These are phyloP conservation scores for Spodoptera picta DNA, from an alignment of 2,888 invertebrate species.

Conservation along the genomic window DNA sequence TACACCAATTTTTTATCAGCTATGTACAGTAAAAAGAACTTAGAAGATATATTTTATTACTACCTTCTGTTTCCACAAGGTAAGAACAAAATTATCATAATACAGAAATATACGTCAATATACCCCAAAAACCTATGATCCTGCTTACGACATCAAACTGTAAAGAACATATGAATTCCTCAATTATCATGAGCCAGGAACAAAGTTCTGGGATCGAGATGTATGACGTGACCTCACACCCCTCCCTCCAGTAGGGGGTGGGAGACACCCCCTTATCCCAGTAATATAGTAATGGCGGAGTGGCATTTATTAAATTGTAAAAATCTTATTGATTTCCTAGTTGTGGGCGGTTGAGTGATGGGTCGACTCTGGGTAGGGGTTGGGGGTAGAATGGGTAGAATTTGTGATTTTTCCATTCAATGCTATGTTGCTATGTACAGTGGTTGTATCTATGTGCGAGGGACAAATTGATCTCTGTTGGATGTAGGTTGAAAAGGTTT, in stretches of 20 bases:
- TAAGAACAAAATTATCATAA: not conserved
- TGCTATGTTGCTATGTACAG: constrained; percentile 16
- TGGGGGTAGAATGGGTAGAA: constrained; percentile 1
- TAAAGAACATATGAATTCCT: constrained; percentile 53
- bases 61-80: too few species aligned
- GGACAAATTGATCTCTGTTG: constrained; percentile 7
- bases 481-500: constrained; percentile 4
- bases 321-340: constrained; percentile 61
- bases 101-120: not conserved
- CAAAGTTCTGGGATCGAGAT: constrained; percentile 72
- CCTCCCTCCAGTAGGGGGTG: constrained; percentile 40
- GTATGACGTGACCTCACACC: constrained; percentile 63
- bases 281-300: constrained; percentile 71
- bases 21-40: too few species aligned
- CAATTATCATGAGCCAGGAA: constrained; percentile 56
- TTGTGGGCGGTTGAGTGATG: constrained; percentile 30
- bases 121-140: not conserved
- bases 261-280: constrained; percentile 72
- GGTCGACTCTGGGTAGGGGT: constrained; percentile 7
- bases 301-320: constrained; percentile 63
- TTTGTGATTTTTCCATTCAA: constrained; percentile 36
- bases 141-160: constrained; percentile 37
- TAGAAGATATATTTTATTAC: too few species aligned
- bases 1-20: too few species aligned
- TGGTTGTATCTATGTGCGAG: constrained; percentile 13